Base-by-base conservation (phyloP, 2,888 invertebrate genomes). In the Drosophila fungiperda region DNA sequence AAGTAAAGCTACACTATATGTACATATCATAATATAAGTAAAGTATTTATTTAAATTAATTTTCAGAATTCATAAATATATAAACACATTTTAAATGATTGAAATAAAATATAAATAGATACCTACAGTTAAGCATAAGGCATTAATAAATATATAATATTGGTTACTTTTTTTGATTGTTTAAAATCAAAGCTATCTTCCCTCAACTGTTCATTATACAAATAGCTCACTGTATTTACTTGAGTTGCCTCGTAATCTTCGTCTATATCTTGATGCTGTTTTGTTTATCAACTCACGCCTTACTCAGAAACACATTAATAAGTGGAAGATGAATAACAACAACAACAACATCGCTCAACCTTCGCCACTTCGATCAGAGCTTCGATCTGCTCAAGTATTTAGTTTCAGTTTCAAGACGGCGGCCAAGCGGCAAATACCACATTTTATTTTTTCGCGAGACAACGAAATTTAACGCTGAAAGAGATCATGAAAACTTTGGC, bases 351-450 rank as follows among this genome's bases (percentile, higher is more conserved):
- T 57, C 68, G 68, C 72, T 20, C 84, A 85, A 84, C 84, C 86
- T 86, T 83, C 82, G 73, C 62, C 52, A 76, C 75, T 71, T 75
- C 76, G 81, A 85, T 76, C 85, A 52, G 40, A 64, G 70, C 67
- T 66, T 48, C 63, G 58, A 59, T 20, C 50, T 54, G 38, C 49
- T n/a, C 42, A 45, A 63, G 66, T 68, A 81, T 42, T 52, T 33
- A 68, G 69, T 68, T 82, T 89, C 79, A 90, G 80, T 90, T 89
- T 76, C 78, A 73, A 80, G 58, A 79, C 76, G 81, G 55, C 85
- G 66, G 54, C 65, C 78, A 79, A 82, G 73, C 77, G 69, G 76
- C 66, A 55, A 83, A 68, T 73, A 76, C 78, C 67, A 49, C 33
- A 54, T 63, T 55, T 33, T 3, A 15, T 59, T 26, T 8, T 17